Evolutionary conservation across 53 echinoderm and acorn worm genomes (phyloP).

Genomic region (Echinarachnius parma): DNA sequence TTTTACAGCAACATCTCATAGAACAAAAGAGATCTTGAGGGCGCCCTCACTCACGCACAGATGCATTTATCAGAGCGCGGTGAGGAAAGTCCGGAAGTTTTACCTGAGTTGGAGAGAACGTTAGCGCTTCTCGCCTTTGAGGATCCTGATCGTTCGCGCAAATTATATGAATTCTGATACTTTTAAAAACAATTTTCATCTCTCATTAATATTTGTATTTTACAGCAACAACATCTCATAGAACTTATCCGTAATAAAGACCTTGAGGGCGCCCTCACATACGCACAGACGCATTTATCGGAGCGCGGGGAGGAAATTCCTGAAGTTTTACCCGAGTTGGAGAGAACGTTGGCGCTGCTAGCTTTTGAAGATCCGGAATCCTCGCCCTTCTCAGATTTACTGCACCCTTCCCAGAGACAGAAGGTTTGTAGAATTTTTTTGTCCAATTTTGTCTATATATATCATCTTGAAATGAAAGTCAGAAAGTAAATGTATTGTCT

Average conservation of each 20-base stretch:
- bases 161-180: too few relatives aligned
- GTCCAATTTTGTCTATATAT: too few relatives aligned
- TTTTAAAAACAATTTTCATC: too few relatives aligned
- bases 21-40: conserved; percentile 78
- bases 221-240: conserved; percentile 97
- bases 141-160: conserved; percentile 78
- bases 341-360: conserved; percentile 86
- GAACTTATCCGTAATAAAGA: conserved; percentile 83
- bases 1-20: conserved; percentile 87
- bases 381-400: conserved; percentile 87
- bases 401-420: conserved; percentile 95
- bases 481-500: too few relatives aligned
- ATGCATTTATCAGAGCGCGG: conserved; percentile 92
- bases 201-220: too few relatives aligned
- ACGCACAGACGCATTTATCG: conserved; percentile 92
- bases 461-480: too few relatives aligned
- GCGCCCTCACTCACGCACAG: conserved; percentile 88
- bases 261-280: conserved; percentile 78
- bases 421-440: conserved; percentile 70
- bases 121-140: conserved; percentile 94
- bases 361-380: conserved; percentile 90
- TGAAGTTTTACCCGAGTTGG: conserved; percentile 86
- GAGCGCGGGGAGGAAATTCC: conserved; percentile 89
- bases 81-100: conserved; percentile 77
- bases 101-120: conserved; percentile 92